Evolutionary conservation across 2,888 invertebrate species (phyloP), one percentile per base, ranked within the genome.

Genomic region (Drosophila neotestacea): DNA sequence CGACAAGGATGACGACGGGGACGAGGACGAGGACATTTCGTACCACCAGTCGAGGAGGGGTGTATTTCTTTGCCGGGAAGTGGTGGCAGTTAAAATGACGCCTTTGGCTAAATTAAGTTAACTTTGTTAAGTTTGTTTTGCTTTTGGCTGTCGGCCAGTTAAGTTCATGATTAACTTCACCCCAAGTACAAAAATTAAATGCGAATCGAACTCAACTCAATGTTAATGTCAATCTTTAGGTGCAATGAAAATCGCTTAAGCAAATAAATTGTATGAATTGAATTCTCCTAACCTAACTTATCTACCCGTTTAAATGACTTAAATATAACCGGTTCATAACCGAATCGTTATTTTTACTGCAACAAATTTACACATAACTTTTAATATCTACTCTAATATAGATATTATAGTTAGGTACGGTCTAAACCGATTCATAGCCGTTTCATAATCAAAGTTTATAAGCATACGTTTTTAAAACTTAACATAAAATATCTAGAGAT

Each of bases 111-210:
- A 84, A 88, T 84, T 74, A 79, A 85, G 83, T 71, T 87, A 85
- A 85, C 82, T 88, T 74, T 65, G 83, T 85, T 83, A 85, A 84
- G 83, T 82, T 77, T 85, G 83, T 79, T 82, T 76, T 71, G 63
- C 61, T 61, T 52, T 70, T 50, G 66, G 78, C 70, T 64, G 60
- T 58, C 54, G 42, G 32, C 54, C 67, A 67, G 47, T 63, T 73
- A 51, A 64, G 58, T 61, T 66, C 70, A 66, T 79, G 79, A 77
- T 79, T 66, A 77, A 78, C 64, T 76, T 61, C 38, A 58, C 5
- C 38, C 61, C 65, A 58, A 63, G 54, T 44, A 42, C 52, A 39
- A 27, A 54, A 50, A 55, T 71, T 48, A 47, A 68, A 59, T 69
- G 42, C 22, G 59, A 50, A 13, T 59, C 38, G 36, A 30, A 22